Conservation (phyloP, 2,113 vertebrate genomes). For the Actenoides hombroni region DNA sequence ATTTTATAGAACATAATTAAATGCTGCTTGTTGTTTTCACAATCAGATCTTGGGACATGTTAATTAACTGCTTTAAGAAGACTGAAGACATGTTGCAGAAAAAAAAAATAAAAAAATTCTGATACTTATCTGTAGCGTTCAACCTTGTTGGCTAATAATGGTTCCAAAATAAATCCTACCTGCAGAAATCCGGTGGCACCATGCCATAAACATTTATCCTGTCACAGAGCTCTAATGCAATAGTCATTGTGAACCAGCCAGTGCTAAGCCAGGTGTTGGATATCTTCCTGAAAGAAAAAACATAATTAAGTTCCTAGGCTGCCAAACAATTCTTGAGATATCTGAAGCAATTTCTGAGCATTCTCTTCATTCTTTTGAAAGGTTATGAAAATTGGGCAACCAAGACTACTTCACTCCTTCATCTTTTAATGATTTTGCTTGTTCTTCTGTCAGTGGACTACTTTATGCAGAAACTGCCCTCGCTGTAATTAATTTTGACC, state of each 20-base stretch:
- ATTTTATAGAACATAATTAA: conserved; percentile 76
- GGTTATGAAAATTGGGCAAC: conserved; percentile 15
- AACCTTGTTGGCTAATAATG: conserved; percentile 5
- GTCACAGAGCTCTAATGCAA: conserved; percentile 96
- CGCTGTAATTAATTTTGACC: neutral
- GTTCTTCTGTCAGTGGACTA: neutral
- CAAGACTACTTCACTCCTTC: neutral
- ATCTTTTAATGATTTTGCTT: neutral
- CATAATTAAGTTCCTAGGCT: conserved; percentile 60
- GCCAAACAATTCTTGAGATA: conserved; percentile 16
- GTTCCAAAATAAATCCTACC: conserved; percentile 78
- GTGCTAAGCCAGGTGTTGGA: conserved; percentile 99
- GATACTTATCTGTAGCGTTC: conserved; percentile 40
- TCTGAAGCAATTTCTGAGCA: neutral
- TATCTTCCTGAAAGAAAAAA: conserved; percentile 86
- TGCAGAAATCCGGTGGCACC: conserved; percentile 98
- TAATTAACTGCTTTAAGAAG: conserved; percentile 67
- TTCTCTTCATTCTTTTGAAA: neutral
- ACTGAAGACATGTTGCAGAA: conserved; percentile 14
- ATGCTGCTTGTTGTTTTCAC: conserved; percentile 64
- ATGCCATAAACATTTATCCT: conserved; percentile 96
- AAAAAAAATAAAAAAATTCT: conserved; percentile 24
- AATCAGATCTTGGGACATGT: conserved; percentile 57
- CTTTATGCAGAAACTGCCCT: neutral
- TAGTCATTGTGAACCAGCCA: conserved; percentile 99